Percentiles rank a stretch among this genome's conserved stretches.
phyloP scores from a whole-genome alignment of 1,140 invertebrate genomes.

The Diprion similis region DNA sequence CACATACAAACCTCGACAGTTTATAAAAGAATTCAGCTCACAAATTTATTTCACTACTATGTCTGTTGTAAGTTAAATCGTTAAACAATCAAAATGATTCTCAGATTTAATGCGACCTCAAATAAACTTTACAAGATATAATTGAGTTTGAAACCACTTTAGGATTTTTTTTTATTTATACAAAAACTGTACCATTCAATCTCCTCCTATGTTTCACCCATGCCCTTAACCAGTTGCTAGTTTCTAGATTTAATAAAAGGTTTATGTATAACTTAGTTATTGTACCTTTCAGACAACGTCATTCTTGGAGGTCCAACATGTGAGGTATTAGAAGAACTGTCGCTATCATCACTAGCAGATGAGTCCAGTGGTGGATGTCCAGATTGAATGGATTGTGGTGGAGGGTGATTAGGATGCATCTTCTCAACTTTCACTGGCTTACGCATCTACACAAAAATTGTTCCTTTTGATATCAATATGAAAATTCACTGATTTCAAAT shows the following conservation, averaged over 20 bases:
- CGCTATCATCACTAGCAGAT: constrained; percentile 57
- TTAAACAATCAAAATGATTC: constrained; percentile 8
- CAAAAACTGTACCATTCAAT: too few relatives aligned
- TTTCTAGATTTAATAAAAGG: not conserved
- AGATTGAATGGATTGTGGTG: constrained; percentile 46
- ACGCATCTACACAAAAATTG: constrained; percentile 48
- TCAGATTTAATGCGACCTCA: not conserved
- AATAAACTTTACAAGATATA: too few relatives aligned
- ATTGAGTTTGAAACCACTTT: too few relatives aligned
- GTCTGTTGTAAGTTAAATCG: not conserved
- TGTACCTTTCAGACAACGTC: constrained; percentile 64
- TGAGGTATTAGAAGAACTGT: constrained; percentile 59
- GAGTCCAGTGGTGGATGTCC: constrained; percentile 49
- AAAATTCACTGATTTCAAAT: too few relatives aligned
- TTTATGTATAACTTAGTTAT: constrained; percentile 2
- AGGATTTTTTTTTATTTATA: too few relatives aligned
- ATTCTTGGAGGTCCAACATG: constrained; percentile 60
- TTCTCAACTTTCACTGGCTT: constrained; percentile 59
- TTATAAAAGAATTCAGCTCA: too few relatives aligned
- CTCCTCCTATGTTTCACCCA: not conserved
- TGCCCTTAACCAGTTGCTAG: not conserved
- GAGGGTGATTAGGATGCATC: constrained; percentile 48
- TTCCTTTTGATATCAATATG: too few relatives aligned
- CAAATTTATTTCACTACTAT: too few relatives aligned
- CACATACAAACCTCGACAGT: too few relatives aligned